Conservation (phyloP, 2,888 invertebrate genomes). For the Leptopilina syphax region DNA sequence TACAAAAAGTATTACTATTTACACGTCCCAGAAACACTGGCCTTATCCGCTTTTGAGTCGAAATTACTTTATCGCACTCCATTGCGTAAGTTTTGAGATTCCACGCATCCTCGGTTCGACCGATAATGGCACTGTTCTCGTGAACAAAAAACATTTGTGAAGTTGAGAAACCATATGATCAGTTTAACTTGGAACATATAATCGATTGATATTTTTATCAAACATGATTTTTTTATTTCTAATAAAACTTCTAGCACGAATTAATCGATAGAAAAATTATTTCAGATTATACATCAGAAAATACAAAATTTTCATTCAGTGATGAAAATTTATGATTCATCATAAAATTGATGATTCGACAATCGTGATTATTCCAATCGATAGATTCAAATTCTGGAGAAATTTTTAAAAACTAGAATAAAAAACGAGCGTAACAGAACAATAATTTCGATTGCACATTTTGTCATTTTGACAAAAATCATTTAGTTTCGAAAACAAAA, state of each 20-base stretch:
- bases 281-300: no score
- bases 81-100: conserved; percentile 39
- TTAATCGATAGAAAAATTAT: no score
- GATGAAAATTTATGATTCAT: no score
- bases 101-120: conserved; percentile 40
- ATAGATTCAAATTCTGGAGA: neutral
- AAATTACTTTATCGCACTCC: conserved; percentile 43
- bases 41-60: conserved; percentile 58
- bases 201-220: conserved; percentile 20
- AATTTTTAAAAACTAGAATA: conserved; percentile 35
- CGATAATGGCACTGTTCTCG: conserved; percentile 65
- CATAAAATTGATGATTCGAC: no score
- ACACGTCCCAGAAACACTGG: conserved; percentile 62
- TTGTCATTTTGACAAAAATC: conserved; percentile 25
- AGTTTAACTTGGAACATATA: conserved; percentile 17
- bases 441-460: conserved; percentile 37
- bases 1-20: conserved; percentile 66
- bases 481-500: conserved; percentile 45
- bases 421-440: conserved; percentile 24
- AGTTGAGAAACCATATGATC: conserved; percentile 27
- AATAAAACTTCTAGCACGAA: conserved; percentile 18
- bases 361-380: no score
- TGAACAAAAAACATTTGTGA: conserved; percentile 44
- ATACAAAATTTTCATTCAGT: no score
- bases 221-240: neutral